Conservation (phyloP, 2,888 invertebrate genomes). For the Volucella bombylans region DNA sequence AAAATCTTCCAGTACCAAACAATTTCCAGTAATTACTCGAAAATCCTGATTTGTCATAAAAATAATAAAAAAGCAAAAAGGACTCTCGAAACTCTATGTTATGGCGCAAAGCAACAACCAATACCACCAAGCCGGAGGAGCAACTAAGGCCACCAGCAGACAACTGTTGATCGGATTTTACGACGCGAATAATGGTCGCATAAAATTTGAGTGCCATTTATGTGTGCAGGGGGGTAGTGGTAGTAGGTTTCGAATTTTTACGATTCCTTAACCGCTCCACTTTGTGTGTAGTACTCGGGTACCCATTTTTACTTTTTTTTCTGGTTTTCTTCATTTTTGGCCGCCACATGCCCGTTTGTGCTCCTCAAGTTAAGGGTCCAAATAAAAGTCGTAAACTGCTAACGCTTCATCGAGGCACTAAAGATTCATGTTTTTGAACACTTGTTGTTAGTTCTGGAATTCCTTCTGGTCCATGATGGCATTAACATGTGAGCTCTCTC, state of each 20-base stretch:
- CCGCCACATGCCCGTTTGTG: slow-evolving; percentile 1
- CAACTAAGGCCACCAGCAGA: slow-evolving; percentile 52
- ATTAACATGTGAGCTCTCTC: slow-evolving; percentile 48
- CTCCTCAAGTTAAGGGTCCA: slow-evolving; percentile 32
- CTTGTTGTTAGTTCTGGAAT: slow-evolving; percentile 62
- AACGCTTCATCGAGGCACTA: slow-evolving; percentile 49
- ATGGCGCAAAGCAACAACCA: slow-evolving; percentile 15
- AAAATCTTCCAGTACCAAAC: slow-evolving; percentile 35
- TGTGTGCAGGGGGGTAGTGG: slow-evolving; percentile 50
- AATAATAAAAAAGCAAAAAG: slow-evolving; percentile 69
- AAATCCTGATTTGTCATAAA: slow-evolving; percentile 77
- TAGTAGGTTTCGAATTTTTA: slow-evolving; percentile 59
- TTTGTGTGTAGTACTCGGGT: slow-evolving; percentile 39
- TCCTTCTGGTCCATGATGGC: slow-evolving; percentile 49
- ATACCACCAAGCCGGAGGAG: background rate
- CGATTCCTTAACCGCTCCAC: slow-evolving; percentile 71
- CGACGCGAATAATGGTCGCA: slow-evolving; percentile 81
- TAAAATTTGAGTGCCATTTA: slow-evolving; percentile 81
- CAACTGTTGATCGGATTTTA: slow-evolving; percentile 82
- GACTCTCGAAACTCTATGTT: slow-evolving; percentile 12
- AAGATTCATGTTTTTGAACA: slow-evolving; percentile 68
- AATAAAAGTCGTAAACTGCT: slow-evolving; percentile 48
- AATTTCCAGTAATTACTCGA: slow-evolving; percentile 75
- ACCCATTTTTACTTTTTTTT: slow-evolving; percentile 41
- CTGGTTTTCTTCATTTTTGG: slow-evolving; percentile 9